These are phyloP conservation scores for Eutolmus rufibarbis DNA, from an alignment of 2,888 invertebrate species.

Conservation along the genomic window DNA sequence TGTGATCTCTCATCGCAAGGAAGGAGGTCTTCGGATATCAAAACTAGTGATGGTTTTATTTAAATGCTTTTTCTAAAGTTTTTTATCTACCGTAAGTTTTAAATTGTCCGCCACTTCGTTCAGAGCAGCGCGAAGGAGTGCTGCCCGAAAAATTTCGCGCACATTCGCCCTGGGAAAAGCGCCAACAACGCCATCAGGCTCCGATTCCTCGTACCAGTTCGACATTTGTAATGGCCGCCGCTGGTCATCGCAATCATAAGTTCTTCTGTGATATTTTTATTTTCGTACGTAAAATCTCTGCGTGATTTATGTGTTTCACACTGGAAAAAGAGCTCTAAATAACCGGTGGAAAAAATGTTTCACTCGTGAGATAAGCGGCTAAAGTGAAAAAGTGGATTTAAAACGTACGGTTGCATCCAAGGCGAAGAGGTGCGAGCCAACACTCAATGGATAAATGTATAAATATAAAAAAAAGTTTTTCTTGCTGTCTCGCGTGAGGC, in stretches of 20 bases:
- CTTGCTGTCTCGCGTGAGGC: not conserved
- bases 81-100: not conserved
- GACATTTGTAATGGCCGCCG: slow-evolving; percentile 49
- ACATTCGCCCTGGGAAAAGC: not conserved
- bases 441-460: not conserved
- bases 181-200: slow-evolving; percentile 36
- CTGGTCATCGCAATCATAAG: slow-evolving; percentile 46
- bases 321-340: not conserved
- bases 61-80: no score
- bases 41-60: no score
- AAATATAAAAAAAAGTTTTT: not conserved
- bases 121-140: not conserved
- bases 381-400: slow-evolving; percentile 1
- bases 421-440: not conserved
- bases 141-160: not conserved
- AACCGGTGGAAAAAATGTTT: not conserved
- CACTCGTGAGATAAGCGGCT: not conserved
- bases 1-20: no score
- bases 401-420: not conserved
- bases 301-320: slow-evolving; percentile 35
- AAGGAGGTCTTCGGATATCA: no score
- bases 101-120: not conserved
- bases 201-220: slow-evolving; percentile 32
- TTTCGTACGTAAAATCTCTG: slow-evolving; percentile 45
- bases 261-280: slow-evolving; percentile 48